A percentile compares a stretch with the other conserved stretches of the same genome.
phyloP scores from a whole-genome alignment of 2,797 vertebrate species.

The Melanotaenia pygmaea region DNA sequence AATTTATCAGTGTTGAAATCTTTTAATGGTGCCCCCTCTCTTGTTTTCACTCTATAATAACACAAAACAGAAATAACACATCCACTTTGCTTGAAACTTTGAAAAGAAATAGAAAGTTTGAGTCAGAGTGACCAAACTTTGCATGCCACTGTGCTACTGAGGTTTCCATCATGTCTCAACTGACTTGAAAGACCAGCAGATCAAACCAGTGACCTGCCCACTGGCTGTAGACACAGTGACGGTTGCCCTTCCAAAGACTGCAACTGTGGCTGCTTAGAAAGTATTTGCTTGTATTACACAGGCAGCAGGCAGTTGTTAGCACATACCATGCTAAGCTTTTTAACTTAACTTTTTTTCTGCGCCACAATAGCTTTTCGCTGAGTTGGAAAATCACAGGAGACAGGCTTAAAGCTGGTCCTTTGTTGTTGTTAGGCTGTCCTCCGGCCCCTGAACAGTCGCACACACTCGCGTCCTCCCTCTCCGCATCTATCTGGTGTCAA shows the following conservation, averaged over 20 bases:
- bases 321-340: conserved; percentile 91
- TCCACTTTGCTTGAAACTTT: neutral
- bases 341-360: conserved; percentile 88
- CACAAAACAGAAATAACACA: neutral
- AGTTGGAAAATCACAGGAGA: conserved; percentile 93
- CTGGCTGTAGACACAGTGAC: conserved; percentile 34
- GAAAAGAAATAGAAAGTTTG: neutral
- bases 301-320: conserved; percentile 88
- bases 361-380: conserved; percentile 90
- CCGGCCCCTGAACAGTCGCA: conserved; percentile 69
- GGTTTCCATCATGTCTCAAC: conserved; percentile 2
- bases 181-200: conserved; percentile 19
- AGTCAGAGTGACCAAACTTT: neutral
- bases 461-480: conserved; percentile 77
- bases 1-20: neutral
- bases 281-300: conserved; percentile 86
- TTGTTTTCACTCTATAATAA: neutral
- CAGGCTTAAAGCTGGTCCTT: conserved; percentile 89
- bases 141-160: neutral
- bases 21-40: neutral
- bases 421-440: conserved; percentile 83
- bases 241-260: conserved; percentile 63
- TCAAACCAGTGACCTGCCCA: conserved; percentile 30
- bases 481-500: conserved; percentile 78
- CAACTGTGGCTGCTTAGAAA: conserved; percentile 81